Percentiles rank a stretch among this genome's conserved stretches.
Conservation (phyloP, 2,113 vertebrate species). For the Coptodon rendalli region DNA sequence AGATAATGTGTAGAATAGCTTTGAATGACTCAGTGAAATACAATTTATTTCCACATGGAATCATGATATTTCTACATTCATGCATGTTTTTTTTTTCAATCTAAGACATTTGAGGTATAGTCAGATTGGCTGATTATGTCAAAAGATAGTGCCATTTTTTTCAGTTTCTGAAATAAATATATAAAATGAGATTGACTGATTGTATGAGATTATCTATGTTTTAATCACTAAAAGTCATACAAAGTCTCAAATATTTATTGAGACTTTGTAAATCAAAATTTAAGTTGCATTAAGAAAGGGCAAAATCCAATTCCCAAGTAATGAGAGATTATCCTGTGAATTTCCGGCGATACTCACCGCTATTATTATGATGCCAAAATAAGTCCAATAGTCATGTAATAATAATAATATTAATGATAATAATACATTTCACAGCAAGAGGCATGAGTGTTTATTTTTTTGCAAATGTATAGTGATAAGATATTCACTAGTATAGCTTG, state of each 20-base stretch:
- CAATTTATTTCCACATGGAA: neutral
- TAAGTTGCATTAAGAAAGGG: neutral
- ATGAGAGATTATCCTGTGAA: neutral
- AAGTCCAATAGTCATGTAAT: neutral
- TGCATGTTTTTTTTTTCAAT: neutral
- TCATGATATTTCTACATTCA: neutral
- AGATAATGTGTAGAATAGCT: neutral
- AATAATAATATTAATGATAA: neutral
- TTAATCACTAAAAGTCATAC: neutral
- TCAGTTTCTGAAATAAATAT: neutral
- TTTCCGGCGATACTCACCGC: rapidly evolving
- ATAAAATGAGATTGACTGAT: neutral
- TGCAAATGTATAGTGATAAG: neutral
- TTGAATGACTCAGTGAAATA: neutral
- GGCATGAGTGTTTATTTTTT: neutral
- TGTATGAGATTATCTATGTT: neutral
- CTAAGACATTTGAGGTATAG: neutral
- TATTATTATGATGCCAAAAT: neutral
- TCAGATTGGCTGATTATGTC: neutral
- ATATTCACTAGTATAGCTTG: neutral
- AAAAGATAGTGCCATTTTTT: neutral
- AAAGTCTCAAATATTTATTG: neutral
- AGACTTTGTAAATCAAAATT: neutral
- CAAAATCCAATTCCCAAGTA: neutral
- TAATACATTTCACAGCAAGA: neutral